Percentiles rank a stretch among this genome's conserved stretches.
These are phyloP conservation scores for Prorops nasuta DNA, from an alignment of 1,140 invertebrate genomes.

Conservation along the genomic window DNA sequence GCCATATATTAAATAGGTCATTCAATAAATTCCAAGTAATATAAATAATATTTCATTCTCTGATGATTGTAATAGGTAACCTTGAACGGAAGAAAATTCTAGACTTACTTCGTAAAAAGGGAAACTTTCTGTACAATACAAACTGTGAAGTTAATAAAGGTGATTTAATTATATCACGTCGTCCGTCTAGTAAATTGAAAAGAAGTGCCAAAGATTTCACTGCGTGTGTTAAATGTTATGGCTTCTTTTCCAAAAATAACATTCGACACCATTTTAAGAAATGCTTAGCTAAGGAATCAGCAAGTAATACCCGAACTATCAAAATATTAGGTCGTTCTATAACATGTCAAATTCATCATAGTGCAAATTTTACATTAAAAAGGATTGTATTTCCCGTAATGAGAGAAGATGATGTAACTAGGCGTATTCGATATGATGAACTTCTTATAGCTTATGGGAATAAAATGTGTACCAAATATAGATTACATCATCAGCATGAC, in stretches of 20 bases:
- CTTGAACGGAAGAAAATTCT: constrained; percentile 2
- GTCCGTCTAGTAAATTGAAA: not conserved
- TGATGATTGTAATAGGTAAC: too few relatives aligned
- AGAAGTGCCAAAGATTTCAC: not conserved
- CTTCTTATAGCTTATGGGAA: constrained; percentile 14
- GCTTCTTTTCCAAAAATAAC: constrained; percentile 7
- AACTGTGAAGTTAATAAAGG: constrained; percentile 6
- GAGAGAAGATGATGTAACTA: constrained; percentile 10
- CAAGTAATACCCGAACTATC: not conserved
- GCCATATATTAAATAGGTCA: too few relatives aligned
- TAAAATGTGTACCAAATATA: constrained; percentile 12
- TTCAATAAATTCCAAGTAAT: too few relatives aligned
- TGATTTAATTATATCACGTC: constrained; percentile 4
- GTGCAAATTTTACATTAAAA: not conserved
- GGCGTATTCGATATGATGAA: constrained; percentile 17
- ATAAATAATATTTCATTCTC: too few relatives aligned
- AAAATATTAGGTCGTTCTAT: not conserved
- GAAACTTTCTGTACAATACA: constrained; percentile 9
- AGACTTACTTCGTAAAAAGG: constrained; percentile 5
- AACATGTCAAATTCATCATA: constrained; percentile 3
- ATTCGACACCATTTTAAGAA: constrained; percentile 8
- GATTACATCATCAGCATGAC: constrained; percentile 13
- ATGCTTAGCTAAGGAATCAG: not conserved
- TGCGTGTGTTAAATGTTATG: constrained; percentile 7
- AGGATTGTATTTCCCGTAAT: constrained; percentile 8